Evolutionary conservation across 2,888 invertebrate genomes (phyloP).

Genomic region (Metacarcinus magister): DNA sequence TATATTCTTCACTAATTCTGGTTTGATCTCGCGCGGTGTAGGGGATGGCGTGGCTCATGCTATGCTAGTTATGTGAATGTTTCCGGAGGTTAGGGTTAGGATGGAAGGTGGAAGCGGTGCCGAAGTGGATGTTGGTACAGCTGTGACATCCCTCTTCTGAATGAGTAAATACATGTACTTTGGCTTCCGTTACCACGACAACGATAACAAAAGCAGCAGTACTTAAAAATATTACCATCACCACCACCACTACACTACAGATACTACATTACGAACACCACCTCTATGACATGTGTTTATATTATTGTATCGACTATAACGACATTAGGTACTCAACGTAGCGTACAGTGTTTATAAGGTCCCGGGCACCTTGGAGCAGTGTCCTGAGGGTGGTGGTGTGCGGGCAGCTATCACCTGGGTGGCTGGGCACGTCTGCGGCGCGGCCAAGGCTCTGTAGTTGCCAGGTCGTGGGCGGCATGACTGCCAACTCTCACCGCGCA

Average conservation of each 20-base stretch:
- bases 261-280: not conserved
- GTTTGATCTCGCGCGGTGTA: not conserved
- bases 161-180: not conserved
- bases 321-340: not conserved
- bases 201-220: not conserved
- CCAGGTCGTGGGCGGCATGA: not conserved
- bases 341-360: not conserved
- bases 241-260: not conserved
- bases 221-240: not conserved
- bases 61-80: not conserved
- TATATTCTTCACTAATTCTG: not conserved
- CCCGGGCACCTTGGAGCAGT: not conserved
- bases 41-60: not conserved
- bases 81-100: not conserved
- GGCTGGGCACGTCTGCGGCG: not conserved
- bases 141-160: too few species aligned
- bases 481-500: not conserved
- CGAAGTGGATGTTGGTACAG: not conserved
- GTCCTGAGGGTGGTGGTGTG: not conserved
- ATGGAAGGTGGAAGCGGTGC: not conserved
- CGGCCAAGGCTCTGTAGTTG: not conserved
- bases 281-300: too few species aligned
- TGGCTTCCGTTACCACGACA: not conserved
- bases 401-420: not conserved
- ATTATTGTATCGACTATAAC: not conserved